Evolutionary conservation across 2,888 invertebrate genomes (phyloP).

Genomic region (Thymelicus lineola): DNA sequence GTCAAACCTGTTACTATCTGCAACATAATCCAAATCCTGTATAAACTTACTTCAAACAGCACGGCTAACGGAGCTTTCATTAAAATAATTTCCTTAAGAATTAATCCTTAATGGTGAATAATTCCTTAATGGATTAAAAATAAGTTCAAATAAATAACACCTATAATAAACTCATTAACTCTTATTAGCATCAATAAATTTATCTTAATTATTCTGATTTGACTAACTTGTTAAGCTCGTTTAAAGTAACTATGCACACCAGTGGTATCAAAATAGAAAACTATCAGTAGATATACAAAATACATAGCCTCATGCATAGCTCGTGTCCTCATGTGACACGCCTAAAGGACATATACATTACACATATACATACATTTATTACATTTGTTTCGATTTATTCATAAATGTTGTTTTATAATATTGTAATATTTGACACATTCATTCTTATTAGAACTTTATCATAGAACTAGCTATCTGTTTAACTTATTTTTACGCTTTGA

Average conservation of each 20-base stretch:
- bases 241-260: neutral
- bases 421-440: neutral
- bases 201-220: too few relatives aligned
- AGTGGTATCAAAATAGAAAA: neutral
- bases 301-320: too few relatives aligned
- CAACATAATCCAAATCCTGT: conserved; percentile 32
- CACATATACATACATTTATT: too few relatives aligned
- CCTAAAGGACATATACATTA: too few relatives aligned
- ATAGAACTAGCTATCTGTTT: too few relatives aligned
- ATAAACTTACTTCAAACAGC: conserved; percentile 33
- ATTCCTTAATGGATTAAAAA: conserved; percentile 16
- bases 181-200: neutral
- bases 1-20: conserved; percentile 33
- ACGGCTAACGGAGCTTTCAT: conserved; percentile 35
- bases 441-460: too few relatives aligned
- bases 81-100: conserved; percentile 25
- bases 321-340: too few relatives aligned
- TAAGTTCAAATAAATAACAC: conserved; percentile 9
- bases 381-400: too few relatives aligned
- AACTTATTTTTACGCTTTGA: neutral
- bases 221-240: neutral
- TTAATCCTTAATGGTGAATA: too few relatives aligned
- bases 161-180: neutral
- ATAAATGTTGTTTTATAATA: too few relatives aligned
- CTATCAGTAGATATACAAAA: neutral